These are phyloP conservation scores for Corvus cornix DNA, from an alignment of 2,113 vertebrate genomes.

Conservation along the genomic window DNA sequence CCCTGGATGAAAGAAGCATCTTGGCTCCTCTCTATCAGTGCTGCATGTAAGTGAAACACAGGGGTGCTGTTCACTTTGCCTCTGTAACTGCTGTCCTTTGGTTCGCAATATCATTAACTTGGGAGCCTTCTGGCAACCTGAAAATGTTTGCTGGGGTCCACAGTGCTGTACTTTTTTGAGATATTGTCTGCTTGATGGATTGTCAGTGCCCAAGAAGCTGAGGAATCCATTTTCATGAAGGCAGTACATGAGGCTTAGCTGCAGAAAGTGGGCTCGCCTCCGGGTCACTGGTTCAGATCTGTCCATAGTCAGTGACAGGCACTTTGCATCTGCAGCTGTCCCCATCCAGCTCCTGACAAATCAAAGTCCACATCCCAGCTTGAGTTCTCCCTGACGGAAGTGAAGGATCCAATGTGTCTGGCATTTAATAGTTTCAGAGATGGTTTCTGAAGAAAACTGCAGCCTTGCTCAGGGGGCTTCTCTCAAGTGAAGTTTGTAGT, in stretches of 20 bases:
- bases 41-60: conserved; percentile 90
- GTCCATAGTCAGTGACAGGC: background rate
- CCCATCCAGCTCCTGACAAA: background rate
- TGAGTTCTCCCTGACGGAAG: background rate
- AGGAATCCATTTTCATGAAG: background rate
- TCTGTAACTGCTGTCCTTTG: background rate
- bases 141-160: background rate
- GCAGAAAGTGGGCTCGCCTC: background rate
- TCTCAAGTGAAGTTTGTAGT: background rate
- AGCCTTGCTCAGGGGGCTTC: background rate
- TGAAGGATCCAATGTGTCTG: background rate
- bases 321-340: background rate
- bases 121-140: background rate
- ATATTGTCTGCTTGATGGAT: background rate
- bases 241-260: background rate
- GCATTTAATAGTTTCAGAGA: background rate
- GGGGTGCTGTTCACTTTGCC: background rate
- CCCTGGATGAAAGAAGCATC: conserved; percentile 95
- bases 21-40: conserved; percentile 97
- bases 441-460: background rate
- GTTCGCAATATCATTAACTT: background rate
- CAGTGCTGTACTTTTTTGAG: background rate
- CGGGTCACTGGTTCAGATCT: background rate
- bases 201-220: background rate
- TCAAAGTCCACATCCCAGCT: background rate